Percentiles rank a stretch among this genome's conserved stretches.
Conservation (phyloP, 2,888 invertebrate species). For the Drosophila longiperda region DNA sequence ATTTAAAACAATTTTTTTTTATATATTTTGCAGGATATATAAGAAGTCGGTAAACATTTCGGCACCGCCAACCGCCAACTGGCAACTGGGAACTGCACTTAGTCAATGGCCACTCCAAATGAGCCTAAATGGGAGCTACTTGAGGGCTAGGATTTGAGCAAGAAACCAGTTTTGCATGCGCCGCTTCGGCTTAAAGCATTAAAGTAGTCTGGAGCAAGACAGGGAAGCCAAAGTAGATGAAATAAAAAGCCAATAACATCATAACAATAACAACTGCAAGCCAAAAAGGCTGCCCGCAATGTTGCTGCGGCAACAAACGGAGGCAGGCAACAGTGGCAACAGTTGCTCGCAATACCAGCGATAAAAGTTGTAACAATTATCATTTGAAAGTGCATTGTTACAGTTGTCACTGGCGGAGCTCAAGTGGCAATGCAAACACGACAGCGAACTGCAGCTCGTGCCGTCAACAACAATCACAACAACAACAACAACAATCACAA, state of each 20-base stretch:
- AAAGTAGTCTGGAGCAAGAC: slow-evolving; percentile 32
- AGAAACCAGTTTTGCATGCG: slow-evolving; percentile 43
- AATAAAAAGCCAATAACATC: slow-evolving; percentile 75
- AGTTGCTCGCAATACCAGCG: slow-evolving; percentile 73
- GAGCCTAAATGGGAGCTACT: slow-evolving; percentile 38
- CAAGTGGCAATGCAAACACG: slow-evolving; percentile 52
- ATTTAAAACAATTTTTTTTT: neutral
- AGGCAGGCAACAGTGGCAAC: slow-evolving; percentile 48
- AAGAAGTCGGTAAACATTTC: slow-evolving; percentile 42
- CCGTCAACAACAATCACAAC: slow-evolving; percentile 38
- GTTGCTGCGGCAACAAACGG: slow-evolving; percentile 41
- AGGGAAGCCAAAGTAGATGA: slow-evolving; percentile 61
- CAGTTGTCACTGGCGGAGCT: slow-evolving; percentile 68
- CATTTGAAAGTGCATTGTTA: slow-evolving; percentile 81
- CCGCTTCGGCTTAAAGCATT: slow-evolving; percentile 34
- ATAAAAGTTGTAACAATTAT: slow-evolving; percentile 80
- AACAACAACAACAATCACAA: slow-evolving; percentile 16
- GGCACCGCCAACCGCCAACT: slow-evolving; percentile 32
- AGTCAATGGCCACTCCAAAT: slow-evolving; percentile 53
- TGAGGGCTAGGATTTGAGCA: neutral
- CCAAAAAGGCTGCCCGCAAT: slow-evolving; percentile 39
- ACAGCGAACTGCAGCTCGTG: slow-evolving; percentile 58
- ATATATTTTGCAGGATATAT: neutral
- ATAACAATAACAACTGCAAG: slow-evolving; percentile 64
- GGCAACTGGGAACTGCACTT: slow-evolving; percentile 52